Base-by-base conservation (phyloP, 2,113 vertebrate genomes). In the Misgurnus anguillicaudatus region DNA sequence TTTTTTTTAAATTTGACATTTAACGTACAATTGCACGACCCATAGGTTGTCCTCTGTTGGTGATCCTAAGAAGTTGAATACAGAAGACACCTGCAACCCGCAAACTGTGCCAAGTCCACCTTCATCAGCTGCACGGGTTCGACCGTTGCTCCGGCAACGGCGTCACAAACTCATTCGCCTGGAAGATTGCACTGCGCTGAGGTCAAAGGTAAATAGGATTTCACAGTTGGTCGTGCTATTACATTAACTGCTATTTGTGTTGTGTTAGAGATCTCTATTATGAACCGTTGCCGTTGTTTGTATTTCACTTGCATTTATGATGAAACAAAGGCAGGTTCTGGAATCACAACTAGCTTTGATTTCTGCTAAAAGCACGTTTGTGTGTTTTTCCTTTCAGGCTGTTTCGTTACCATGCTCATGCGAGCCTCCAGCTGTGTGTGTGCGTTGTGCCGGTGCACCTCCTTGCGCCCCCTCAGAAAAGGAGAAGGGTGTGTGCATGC, bases 371-470 rank as follows among this genome's bases (percentile, higher is more conserved):
- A 51, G 5, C 11, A 14, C 7, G 5, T 64, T 62, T 48, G 5
- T 68, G 5, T 72, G n/a, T 9, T 48, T 5, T 51, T 11, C 60
- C 16, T 21, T 5, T 45, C 80, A 89, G 89, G 31, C 72, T 9
- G 83, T 89, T 51, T 84, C 80, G 0, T 0, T 87, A 45, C 87
- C 70, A 9, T 90, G 89, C 53, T 69, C 55, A 66, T 90, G 90
- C 2, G 84, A 88, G 17, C 86, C 79, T 21, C 88, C 88, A n/a
- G 66, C 41, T 0, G 75, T 86, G 38, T 89, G 90, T 76, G 87
- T 88, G 75, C 66, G 88, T 9, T 89, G 88, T 51, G 80, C 81
- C n/a, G 80, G 74, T 31, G 87, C 75, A 45, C 85, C 85, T 24
- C 75, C 74, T 63, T 84, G 14, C 62, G 77, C 39, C 0, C 79